A percentile compares a stretch with the other conserved stretches of the same genome.
These are phyloP conservation scores for Parnassius apollo DNA, from an alignment of 2,888 invertebrate species.

Conservation along the genomic window DNA sequence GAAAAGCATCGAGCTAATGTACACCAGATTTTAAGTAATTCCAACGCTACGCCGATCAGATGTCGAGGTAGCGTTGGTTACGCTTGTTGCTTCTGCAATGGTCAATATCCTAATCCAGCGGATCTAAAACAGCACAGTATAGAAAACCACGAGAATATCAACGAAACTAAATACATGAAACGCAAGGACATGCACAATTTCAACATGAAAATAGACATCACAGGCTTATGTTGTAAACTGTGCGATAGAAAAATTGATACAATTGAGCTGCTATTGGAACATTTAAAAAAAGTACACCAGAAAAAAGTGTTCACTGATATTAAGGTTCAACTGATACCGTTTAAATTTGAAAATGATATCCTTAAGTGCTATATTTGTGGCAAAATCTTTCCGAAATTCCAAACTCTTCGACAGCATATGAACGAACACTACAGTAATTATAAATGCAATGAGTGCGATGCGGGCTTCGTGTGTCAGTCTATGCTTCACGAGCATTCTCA, in stretches of 20 bases:
- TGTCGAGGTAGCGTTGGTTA: constrained; percentile 39
- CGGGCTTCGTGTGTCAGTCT: constrained; percentile 56
- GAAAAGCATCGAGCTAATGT: constrained; percentile 35
- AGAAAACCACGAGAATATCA: constrained; percentile 33
- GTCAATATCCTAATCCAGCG: constrained; percentile 36
- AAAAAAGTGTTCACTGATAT: constrained; percentile 53
- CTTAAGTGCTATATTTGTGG: constrained; percentile 59
- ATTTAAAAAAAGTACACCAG: neutral
- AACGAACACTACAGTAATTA: constrained; percentile 68
- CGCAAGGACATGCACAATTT: constrained; percentile 32
- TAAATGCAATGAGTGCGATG: constrained; percentile 66
- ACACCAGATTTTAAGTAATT: constrained; percentile 35
- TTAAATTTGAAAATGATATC: constrained; percentile 49
- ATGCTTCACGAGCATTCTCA: constrained; percentile 62
- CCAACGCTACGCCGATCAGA: constrained; percentile 49
- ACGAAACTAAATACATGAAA: constrained; percentile 34
- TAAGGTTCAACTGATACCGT: constrained; percentile 57
- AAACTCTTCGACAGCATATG: constrained; percentile 70
- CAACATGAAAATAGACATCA: constrained; percentile 50
- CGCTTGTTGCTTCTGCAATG: constrained; percentile 41
- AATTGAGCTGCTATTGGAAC: neutral
- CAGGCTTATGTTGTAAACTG: constrained; percentile 48
- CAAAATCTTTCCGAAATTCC: constrained; percentile 58
- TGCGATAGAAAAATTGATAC: neutral
- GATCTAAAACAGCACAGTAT: constrained; percentile 43